phyloP scores from a whole-genome alignment of 2,113 vertebrate species.

The Typhlomys cinereus region DNA sequence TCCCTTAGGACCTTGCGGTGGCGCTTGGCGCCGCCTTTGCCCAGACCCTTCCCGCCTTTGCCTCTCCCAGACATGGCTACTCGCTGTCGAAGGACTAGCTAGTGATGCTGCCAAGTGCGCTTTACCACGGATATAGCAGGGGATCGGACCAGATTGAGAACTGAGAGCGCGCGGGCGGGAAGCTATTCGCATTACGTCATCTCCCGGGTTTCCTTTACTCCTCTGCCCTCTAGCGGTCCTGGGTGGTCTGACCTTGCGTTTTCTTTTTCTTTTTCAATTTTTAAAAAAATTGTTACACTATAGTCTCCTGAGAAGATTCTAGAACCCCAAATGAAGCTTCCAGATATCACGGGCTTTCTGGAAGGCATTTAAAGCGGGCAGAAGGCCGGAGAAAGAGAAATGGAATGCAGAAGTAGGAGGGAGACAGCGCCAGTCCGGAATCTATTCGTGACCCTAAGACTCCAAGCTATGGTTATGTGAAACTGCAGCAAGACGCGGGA shows the following conservation, averaged over 20 bases:
- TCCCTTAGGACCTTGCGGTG: conserved; percentile 31
- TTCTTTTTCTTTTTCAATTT: no score
- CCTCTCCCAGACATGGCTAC: background rate
- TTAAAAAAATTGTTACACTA: background rate
- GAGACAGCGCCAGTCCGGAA: background rate
- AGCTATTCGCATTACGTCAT: background rate
- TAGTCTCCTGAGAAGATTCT: background rate
- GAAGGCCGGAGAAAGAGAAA: background rate
- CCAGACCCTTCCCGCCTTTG: background rate
- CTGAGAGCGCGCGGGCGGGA: conserved; percentile 25
- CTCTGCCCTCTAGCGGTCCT: background rate
- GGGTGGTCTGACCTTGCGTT: background rate
- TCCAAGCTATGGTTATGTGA: background rate
- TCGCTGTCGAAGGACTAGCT: rapidly evolving
- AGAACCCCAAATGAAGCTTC: no score
- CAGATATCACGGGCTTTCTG: no score
- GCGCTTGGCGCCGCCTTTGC: conserved; percentile 15
- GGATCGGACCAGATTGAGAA: conserved; percentile 64
- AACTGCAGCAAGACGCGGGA: background rate
- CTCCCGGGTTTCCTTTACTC: no score
- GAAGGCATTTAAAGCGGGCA: background rate
- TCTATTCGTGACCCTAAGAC: background rate
- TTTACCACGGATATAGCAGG: background rate
- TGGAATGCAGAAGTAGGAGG: background rate
- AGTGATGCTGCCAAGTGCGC: rapidly evolving